phyloP scores from a whole-genome alignment of 2,888 invertebrate species.

The Heteromyza rotundicornis region DNA sequence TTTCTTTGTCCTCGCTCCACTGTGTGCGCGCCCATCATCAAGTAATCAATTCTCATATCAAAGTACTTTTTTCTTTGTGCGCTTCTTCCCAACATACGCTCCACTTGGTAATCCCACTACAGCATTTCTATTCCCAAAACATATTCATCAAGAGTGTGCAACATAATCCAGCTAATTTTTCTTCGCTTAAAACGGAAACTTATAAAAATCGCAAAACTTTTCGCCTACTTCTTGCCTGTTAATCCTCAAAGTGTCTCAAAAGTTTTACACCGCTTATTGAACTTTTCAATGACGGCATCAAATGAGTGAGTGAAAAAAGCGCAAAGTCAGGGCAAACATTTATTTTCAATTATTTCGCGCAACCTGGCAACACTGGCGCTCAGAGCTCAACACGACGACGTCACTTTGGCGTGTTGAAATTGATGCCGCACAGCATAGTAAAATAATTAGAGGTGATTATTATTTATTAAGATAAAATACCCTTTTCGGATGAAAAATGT shows the following conservation, averaged over 20 bases:
- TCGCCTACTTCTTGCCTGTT: conserved; percentile 41
- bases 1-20: no score
- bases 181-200: conserved; percentile 42
- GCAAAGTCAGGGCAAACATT: conserved; percentile 38
- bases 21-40: background rate
- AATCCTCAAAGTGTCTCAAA: conserved; percentile 52
- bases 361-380: background rate
- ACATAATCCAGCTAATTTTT: conserved; percentile 47
- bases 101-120: conserved; percentile 29
- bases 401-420: background rate
- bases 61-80: background rate
- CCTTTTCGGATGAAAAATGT: conserved; percentile 13
- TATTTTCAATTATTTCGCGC: conserved; percentile 33
- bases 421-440: conserved; percentile 17
- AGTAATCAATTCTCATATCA: conserved; percentile 6
- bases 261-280: conserved; percentile 31
- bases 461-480: conserved; percentile 48
- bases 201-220: conserved; percentile 16
- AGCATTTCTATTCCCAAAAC: conserved; percentile 40
- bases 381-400: background rate
- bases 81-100: no score
- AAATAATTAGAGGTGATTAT: conserved; percentile 50
- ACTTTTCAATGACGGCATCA: no score
- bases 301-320: conserved; percentile 35
- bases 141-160: conserved; percentile 39